Conservation (phyloP, 2,797 vertebrate species). For the Anguilla marmorata region DNA sequence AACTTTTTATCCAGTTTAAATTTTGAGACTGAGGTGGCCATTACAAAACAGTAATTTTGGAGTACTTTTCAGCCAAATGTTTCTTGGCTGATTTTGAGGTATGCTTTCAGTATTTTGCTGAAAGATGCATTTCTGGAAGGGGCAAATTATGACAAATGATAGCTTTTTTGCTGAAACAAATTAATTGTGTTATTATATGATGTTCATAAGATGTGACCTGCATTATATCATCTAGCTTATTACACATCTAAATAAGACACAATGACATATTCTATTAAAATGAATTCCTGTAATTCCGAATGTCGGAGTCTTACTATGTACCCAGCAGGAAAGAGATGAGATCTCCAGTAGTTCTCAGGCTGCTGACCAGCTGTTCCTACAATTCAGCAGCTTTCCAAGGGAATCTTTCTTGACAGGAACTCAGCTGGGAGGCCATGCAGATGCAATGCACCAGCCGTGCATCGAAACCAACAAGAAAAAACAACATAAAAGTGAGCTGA, state of each 20-base stretch:
- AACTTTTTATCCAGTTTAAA: no score
- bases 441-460: not conserved
- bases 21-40: no score
- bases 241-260: not conserved
- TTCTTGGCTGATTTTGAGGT: no score
- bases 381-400: not conserved
- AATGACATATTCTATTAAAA: not conserved
- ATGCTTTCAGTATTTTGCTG: no score
- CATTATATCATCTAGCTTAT: not conserved
- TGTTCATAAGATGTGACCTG: no score
- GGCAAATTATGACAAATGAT: no score
- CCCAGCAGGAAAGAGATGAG: not conserved
- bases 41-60: no score
- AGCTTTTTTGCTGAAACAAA: no score
- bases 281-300: not conserved
- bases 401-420: not conserved
- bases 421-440: not conserved
- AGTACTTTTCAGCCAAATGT: no score
- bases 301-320: not conserved
- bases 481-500: not conserved
- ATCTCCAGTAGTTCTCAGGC: not conserved
- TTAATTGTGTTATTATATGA: no score
- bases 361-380: not conserved
- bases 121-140: no score
- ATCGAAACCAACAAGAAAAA: not conserved